Evolutionary conservation across 2,113 vertebrate species (phyloP).

Genomic region (Aix galericulata): DNA sequence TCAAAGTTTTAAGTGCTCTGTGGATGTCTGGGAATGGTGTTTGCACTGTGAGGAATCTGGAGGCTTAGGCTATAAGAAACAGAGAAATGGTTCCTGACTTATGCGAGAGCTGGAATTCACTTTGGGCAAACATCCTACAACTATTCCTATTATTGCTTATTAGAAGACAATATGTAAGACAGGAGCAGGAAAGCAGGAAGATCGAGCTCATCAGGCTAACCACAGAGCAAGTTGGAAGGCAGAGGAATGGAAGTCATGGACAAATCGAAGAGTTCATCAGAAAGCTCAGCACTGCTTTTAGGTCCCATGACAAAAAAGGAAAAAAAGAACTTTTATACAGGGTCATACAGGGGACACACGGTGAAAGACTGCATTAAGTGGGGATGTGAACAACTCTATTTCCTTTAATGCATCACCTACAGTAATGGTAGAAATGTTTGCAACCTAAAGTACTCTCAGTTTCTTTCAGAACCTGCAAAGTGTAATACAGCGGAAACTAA

Average conservation of each 20-base stretch:
- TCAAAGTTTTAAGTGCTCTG: background rate
- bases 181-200: constrained; percentile 29
- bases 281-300: background rate
- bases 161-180: constrained; percentile 12
- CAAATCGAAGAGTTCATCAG: constrained; percentile 13
- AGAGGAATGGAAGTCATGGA: background rate
- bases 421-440: constrained; percentile 20
- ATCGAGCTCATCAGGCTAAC: constrained; percentile 26
- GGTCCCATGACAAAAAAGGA: background rate
- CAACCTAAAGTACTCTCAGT: constrained; percentile 28
- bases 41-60: background rate
- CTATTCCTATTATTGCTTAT: constrained; percentile 31
- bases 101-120: background rate
- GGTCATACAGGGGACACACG: constrained; percentile 12
- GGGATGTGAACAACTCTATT: constrained; percentile 44
- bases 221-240: background rate
- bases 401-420: constrained; percentile 55
- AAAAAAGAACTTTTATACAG: background rate
- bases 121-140: constrained; percentile 40
- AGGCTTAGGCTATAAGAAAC: background rate
- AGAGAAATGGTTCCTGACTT: constrained; percentile 24
- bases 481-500: constrained; percentile 40
- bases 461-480: constrained; percentile 12
- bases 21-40: background rate
- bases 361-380: constrained; percentile 51